A percentile compares a stretch with the other conserved stretches of the same genome.
Evolutionary conservation across 2,888 invertebrate species (phyloP).

Genomic region (Herminia tarsipennalis): DNA sequence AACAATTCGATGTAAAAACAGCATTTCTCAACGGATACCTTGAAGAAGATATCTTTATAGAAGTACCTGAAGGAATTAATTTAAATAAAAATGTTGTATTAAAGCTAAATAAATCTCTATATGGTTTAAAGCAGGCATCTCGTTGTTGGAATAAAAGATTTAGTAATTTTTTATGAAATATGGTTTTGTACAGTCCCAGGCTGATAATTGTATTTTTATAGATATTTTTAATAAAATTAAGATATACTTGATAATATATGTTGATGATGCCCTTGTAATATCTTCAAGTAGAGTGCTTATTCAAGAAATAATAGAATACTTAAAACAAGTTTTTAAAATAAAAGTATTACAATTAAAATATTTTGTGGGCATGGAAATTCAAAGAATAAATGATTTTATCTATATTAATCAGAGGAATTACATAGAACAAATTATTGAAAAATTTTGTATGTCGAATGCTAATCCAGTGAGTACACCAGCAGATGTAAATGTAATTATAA

Average conservation of each 20-base stretch:
- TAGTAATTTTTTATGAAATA: constrained; percentile 26
- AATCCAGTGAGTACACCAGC: constrained; percentile 18
- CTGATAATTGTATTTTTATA: constrained; percentile 35
- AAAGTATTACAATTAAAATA: constrained; percentile 29
- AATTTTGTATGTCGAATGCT: constrained; percentile 37
- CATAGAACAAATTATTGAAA: constrained; percentile 33
- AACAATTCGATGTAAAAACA: constrained; percentile 7
- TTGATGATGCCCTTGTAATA: constrained; percentile 42
- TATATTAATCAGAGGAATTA: constrained; percentile 30
- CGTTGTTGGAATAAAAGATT: constrained; percentile 41
- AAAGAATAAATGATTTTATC: constrained; percentile 22
- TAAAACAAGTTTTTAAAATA: constrained; percentile 35
- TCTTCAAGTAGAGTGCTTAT: constrained; percentile 11
- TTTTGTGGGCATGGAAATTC: constrained; percentile 43
- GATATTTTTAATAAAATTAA: constrained; percentile 30
- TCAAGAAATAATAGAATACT: constrained; percentile 1
- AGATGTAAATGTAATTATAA: constrained; percentile 14
- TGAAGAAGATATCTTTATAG: constrained; percentile 5
- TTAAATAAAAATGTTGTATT: not conserved
- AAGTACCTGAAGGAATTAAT: constrained; percentile 1
- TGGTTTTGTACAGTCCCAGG: constrained; percentile 28
- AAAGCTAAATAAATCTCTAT: constrained; percentile 39
- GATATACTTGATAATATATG: constrained; percentile 42
- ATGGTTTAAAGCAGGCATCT: constrained; percentile 43
- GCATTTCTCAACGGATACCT: constrained; percentile 3